phyloP scores from a whole-genome alignment of 2,888 invertebrate species.

The Euplexia lucipara region DNA sequence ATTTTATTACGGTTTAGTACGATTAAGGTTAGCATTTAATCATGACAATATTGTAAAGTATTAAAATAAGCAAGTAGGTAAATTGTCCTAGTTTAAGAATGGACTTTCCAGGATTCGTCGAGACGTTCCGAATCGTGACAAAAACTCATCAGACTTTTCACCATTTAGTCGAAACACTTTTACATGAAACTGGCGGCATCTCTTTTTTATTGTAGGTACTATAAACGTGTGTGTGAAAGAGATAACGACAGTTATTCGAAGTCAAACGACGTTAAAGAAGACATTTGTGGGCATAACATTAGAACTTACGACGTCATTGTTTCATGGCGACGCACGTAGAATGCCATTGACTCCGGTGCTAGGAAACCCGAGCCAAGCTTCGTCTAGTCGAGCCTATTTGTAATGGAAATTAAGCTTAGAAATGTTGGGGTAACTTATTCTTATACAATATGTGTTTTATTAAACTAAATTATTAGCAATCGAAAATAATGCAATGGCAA shows the following conservation, averaged over 20 bases:
- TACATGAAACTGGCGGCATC: conserved; percentile 44
- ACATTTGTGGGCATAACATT: conserved; percentile 58
- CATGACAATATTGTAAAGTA: too few relatives aligned
- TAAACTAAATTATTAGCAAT: too few relatives aligned
- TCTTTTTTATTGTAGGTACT: conserved; percentile 56
- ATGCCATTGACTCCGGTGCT: conserved; percentile 50
- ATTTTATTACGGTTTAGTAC: too few relatives aligned
- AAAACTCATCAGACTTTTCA: conserved; percentile 29
- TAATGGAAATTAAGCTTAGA: conserved; percentile 32
- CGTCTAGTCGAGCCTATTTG: conserved; percentile 30
- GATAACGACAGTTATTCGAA: conserved; percentile 42
- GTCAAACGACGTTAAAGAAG: conserved; percentile 52
- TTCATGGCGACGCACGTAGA: conserved; percentile 43
- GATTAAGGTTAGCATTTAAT: too few relatives aligned
- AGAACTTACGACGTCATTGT: conserved; percentile 62
- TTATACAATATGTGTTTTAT: background rate
- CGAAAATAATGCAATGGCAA: too few relatives aligned
- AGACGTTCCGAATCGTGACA: conserved; percentile 17
- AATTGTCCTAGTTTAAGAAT: too few relatives aligned
- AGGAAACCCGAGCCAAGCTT: conserved; percentile 7
- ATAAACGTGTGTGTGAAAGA: conserved; percentile 17
- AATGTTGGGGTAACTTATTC: background rate
- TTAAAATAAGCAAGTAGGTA: too few relatives aligned
- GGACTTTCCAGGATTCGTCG: background rate
- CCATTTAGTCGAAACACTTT: conserved; percentile 49